Base-by-base conservation (phyloP, 2,797 vertebrate species). In the Chloroceryle inda region DNA sequence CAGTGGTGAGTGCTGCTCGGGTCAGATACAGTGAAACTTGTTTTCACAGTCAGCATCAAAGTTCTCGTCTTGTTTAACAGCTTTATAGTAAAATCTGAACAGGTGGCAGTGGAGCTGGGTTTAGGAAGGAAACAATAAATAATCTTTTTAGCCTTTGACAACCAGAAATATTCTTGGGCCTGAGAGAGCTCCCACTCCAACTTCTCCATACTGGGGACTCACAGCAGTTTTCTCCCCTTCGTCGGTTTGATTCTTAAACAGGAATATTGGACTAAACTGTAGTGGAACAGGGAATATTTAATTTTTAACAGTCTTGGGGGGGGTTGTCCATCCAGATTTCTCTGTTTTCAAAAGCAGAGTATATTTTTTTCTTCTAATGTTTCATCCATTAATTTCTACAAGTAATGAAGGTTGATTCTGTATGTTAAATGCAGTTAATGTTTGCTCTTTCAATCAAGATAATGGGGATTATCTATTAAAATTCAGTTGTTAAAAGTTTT, bases 11-110 rank as follows among this genome's bases (percentile, higher is more conserved):
- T 26, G 72, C 67, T 90, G 85, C 80, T 74, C 4, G 37, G 96
- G 94, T 95, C 94, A 92, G 79, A 89, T 94, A 88, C 92, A 92
- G 94, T 67, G 76, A 88, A 90, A 88, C 90, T 92, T 96, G 92
- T 95, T 95, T 96, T 95, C 91, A 86, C 75, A 92, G 82, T 77
- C 85, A 85, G 85, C 94, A 93, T 96, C 95, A 91, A 93, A 93
- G 94, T 92, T 89, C 91, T 95, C 18, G 0, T 95, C 92, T 86
- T 96, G 96, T 97, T 96, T 97, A 96, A 97, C 93, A 96, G 96
- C 94, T 96, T 94, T 93, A 95, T 96, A 97, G 96, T 95, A 94
- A 96, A 96, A 95, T 97, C 92, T 84, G 89, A 96, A 96, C 96
- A 97, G 97, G 93, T 97, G 97, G 96, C 93, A 93, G 73, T 64